Conservation (phyloP, 2,797 vertebrate genomes). For the Chrosomus eos region DNA sequence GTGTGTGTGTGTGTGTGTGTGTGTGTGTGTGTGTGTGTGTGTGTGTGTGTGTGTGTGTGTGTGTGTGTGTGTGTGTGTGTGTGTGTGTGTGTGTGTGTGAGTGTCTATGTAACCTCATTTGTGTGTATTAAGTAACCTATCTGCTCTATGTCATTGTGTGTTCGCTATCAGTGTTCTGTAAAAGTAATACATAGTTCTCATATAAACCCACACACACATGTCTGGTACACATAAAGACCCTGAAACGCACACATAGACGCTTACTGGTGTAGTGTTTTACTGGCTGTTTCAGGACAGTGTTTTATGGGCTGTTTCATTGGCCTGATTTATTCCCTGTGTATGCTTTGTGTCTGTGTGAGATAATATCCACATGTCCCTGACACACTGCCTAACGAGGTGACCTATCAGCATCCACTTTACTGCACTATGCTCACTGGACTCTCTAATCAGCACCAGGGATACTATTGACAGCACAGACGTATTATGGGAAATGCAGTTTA, state of each 20-base stretch:
- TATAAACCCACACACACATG: not conserved
- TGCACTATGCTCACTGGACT: constrained; percentile 77
- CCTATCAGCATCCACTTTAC: constrained; percentile 83
- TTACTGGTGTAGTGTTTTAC: constrained; percentile 74
- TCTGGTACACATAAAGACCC: constrained; percentile 26
- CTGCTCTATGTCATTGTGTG: constrained; percentile 39
- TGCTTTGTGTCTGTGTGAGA: constrained; percentile 79
- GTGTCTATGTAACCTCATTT: constrained; percentile 41
- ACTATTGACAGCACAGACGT: constrained; percentile 56
- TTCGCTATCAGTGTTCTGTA: constrained; percentile 29
- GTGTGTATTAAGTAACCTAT: constrained; percentile 36
- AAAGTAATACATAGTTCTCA: constrained; percentile 26
- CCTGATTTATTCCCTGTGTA: constrained; percentile 75
- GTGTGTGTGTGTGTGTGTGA: constrained; percentile 26
- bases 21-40: constrained; percentile 33
- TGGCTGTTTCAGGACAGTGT: constrained; percentile 77
- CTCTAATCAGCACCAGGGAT: constrained; percentile 78
- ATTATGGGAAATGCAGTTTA: constrained; percentile 44
- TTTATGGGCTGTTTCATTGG: constrained; percentile 84
- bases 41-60: not conserved
- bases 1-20: constrained; percentile 12
- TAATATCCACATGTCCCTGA: constrained; percentile 77
- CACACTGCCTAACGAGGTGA: constrained; percentile 80
- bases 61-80: not conserved
- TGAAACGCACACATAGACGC: constrained; percentile 32